Evolutionary conservation across 2,888 invertebrate species (phyloP), one percentile per base, ranked within the genome.

Genomic region (Mythimna ferrago): DNA sequence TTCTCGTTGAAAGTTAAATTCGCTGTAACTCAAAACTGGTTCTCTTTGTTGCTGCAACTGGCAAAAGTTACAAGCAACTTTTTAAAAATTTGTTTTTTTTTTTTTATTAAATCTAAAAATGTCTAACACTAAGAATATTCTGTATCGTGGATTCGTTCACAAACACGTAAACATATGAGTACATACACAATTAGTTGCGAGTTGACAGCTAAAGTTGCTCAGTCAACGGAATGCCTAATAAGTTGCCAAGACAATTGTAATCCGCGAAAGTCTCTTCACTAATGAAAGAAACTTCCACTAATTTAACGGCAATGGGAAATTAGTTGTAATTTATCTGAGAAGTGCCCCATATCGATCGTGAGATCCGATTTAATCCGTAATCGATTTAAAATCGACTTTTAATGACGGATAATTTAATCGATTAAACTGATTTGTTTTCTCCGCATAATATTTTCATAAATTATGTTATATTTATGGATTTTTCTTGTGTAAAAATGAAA

Each of bases 221-320:
- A 14, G 61, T 61, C 6, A n/a, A 14, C 61, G 21, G 41, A 61
- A 14, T 1, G 21, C 61, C 61, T 61, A 67, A 68, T 53, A 76
- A 48, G 75, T 78, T 79, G 84, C 81, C 82, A 76, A 82, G 76
- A 83, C 78, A 78, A 86, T 86, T 82, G 85, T 84, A 84, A 86
- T 84, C 85, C 67, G 87, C 76, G 86, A 88, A 88, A 89, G 87
- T 86, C 69, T 76, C 61, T 54, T 61, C 21, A 63, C 77, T 79
- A 80, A 78, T 81, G 11, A 80, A 66, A 71, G 67, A 73, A 73
- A 81, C 76, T 83, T 73, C 66, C 35, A 78, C 69, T 66, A 73
- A 38, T 81, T 80, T 81, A 74, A 86, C 57, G 21, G 68, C 48
- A n/a, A 81, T 71, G 76, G 87, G 85, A 86, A 84, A 85, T 85